A percentile compares a stretch with the other conserved stretches of the same genome.
phyloP scores from a whole-genome alignment of 2,113 vertebrate species.

The Dasypus novemcinctus region DNA sequence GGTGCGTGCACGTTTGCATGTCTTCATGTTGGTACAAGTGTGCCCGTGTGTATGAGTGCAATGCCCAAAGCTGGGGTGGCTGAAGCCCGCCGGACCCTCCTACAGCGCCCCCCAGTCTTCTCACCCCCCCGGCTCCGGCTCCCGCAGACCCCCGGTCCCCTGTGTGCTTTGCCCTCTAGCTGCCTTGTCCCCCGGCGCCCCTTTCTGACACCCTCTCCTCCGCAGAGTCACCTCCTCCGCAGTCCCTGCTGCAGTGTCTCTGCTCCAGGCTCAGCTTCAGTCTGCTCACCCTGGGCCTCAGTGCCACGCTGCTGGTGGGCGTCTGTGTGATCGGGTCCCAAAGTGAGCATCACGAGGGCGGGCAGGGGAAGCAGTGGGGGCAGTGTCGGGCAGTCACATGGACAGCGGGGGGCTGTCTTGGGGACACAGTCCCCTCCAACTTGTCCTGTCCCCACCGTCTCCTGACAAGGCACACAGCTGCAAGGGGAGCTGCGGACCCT shows the following conservation, averaged over 20 bases:
- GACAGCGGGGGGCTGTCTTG: not conserved
- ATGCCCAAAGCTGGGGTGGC: too few relatives aligned
- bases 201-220: not conserved
- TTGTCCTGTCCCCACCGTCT: not conserved
- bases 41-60: not conserved
- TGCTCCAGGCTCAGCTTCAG: conserved; percentile 29
- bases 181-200: not conserved
- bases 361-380: not conserved
- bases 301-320: conserved; percentile 56
- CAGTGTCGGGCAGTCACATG: accelerated
- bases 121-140: not conserved
- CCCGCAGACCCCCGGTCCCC: not conserved
- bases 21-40: not conserved
- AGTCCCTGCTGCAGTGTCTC: not conserved
- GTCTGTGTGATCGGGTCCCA: conserved; percentile 54
- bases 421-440: not conserved
- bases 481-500: conserved; percentile 45
- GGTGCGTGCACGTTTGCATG: not conserved
- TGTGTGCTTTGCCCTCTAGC: not conserved
- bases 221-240: not conserved
- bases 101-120: not conserved
- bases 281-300: conserved; percentile 57
- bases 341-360: conserved; percentile 54
- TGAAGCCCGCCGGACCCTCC: not conserved
- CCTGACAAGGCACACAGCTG: conserved; percentile 53